A percentile compares a stretch with the other conserved stretches of the same genome.
Conservation (phyloP, 1,140 invertebrate species). For the Drosophila insularis region DNA sequence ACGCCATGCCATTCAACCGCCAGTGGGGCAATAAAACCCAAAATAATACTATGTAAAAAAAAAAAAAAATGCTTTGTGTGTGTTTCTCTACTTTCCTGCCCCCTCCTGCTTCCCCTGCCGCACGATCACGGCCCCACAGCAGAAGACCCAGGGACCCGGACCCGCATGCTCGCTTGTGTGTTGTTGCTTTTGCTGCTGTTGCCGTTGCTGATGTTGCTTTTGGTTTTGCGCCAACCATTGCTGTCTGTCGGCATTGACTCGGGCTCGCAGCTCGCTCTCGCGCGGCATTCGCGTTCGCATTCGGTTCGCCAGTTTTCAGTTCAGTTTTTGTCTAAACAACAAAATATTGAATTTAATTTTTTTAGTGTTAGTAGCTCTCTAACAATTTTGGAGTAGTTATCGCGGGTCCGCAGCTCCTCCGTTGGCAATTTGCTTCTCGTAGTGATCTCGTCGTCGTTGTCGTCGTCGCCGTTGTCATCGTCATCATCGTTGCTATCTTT, state of each 20-base stretch:
- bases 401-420: slow-evolving; percentile 68
- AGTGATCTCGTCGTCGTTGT: background rate
- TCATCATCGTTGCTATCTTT: background rate
- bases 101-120: background rate
- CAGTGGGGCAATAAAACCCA: slow-evolving; percentile 68
- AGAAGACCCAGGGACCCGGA: slow-evolving; percentile 3
- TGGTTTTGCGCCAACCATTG: slow-evolving; percentile 6
- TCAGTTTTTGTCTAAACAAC: slow-evolving; percentile 80
- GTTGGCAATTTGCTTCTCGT: slow-evolving; percentile 26
- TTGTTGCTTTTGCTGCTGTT: slow-evolving; percentile 14
- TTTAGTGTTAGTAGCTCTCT: slow-evolving; percentile 82
- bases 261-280: slow-evolving; percentile 32
- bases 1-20: slow-evolving; percentile 23
- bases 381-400: slow-evolving; percentile 82
- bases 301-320: slow-evolving; percentile 67
- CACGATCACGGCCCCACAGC: background rate
- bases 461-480: background rate
- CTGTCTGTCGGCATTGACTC: slow-evolving; percentile 18
- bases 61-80: slow-evolving; percentile 59
- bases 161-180: slow-evolving; percentile 10
- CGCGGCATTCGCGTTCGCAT: slow-evolving; percentile 66
- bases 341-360: slow-evolving; percentile 82
- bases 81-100: slow-evolving; percentile 16
- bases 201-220: slow-evolving; percentile 16
- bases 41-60: slow-evolving; percentile 80